Conservation (phyloP, 1,140 invertebrate species). For the Magallana angulata region DNA sequence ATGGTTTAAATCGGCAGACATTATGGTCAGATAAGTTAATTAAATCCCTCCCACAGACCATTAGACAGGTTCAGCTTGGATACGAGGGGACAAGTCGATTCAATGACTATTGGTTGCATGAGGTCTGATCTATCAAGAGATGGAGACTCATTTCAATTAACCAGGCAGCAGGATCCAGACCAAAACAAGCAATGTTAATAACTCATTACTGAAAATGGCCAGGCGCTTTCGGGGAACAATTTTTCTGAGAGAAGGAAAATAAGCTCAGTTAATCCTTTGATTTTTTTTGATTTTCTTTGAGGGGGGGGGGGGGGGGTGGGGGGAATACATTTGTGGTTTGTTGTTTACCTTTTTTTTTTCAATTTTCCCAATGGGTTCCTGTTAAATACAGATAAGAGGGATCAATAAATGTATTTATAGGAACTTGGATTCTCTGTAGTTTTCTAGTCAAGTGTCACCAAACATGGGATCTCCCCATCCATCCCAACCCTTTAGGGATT, state of each 20-base stretch:
- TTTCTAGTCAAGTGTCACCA: slow-evolving; percentile 8
- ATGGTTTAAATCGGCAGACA: neutral
- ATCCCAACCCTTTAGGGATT: neutral
- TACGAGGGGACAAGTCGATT: neutral
- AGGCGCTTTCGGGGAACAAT: neutral
- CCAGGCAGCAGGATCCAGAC: neutral
- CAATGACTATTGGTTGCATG: slow-evolving; percentile 3
- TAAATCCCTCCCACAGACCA: slow-evolving; percentile 1
- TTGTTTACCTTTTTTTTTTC: neutral
- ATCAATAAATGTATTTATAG: neutral
- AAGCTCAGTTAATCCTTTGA: no score
- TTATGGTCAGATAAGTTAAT: slow-evolving; percentile 12
- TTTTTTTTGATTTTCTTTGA: no score
- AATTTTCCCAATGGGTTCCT: neutral
- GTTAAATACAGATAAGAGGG: neutral
- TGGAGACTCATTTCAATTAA: neutral
- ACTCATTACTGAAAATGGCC: neutral
- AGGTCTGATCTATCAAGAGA: neutral
- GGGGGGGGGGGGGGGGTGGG: no score
- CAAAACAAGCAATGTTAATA: neutral
- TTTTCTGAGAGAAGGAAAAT: neutral
- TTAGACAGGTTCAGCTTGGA: neutral
- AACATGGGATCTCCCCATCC: neutral
- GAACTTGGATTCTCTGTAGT: no score
- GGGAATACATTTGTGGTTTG: neutral